Evolutionary conservation across 2,797 vertebrate genomes (phyloP).

Genomic region (Anomalospiza imberbis): DNA sequence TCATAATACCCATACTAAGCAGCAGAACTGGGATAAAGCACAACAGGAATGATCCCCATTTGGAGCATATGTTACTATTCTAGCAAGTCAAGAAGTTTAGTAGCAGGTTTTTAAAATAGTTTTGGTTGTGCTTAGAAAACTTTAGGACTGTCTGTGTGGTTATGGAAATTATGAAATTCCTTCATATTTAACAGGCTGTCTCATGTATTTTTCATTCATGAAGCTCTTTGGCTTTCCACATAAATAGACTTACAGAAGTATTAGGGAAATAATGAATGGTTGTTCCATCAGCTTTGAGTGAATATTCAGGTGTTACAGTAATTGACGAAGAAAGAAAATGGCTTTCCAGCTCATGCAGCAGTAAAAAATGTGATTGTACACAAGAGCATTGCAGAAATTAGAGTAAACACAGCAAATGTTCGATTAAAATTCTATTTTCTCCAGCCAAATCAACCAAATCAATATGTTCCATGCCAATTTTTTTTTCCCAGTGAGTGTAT

Average conservation of each 20-base stretch:
- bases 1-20: not conserved
- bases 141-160: not conserved
- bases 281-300: not conserved
- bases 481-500: not conserved
- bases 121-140: not conserved
- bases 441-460: not conserved
- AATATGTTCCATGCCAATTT: not conserved
- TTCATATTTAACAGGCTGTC: not conserved
- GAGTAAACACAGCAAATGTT: not conserved
- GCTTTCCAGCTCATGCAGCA: not conserved
- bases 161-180: not conserved
- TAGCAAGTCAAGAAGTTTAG: not conserved
- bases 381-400: constrained; percentile 17
- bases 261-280: not conserved
- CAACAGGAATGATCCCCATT: not conserved
- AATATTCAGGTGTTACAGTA: not conserved
- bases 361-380: not conserved
- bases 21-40: not conserved
- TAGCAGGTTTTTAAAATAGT: not conserved
- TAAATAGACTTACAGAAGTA: not conserved
- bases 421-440: not conserved
- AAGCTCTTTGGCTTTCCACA: not conserved
- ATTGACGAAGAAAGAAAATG: not conserved
- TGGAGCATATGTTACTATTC: not conserved
- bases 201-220: not conserved